These are phyloP conservation scores for Lanistes nyassanus DNA, from an alignment of 1,140 invertebrate genomes.

Conservation along the genomic window DNA sequence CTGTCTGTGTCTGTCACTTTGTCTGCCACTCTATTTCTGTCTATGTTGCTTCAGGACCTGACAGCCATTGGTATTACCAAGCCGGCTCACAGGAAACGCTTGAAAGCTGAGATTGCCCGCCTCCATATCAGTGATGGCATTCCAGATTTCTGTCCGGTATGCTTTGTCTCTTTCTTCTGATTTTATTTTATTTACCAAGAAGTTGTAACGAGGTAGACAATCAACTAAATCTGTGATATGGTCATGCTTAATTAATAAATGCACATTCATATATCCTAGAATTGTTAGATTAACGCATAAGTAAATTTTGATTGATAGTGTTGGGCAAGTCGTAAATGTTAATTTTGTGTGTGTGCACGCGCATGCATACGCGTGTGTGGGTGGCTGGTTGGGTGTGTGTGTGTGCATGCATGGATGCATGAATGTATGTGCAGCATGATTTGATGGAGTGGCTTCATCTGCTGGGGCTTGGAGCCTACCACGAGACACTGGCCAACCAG, in stretches of 20 bases:
- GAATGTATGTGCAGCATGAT: conserved; percentile 52
- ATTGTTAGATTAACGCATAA: too few relatives aligned
- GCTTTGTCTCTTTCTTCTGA: conserved; percentile 24
- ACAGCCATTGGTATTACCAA: conserved; percentile 92
- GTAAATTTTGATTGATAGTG: too few relatives aligned
- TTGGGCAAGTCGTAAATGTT: too few relatives aligned
- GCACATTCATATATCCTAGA: too few relatives aligned
- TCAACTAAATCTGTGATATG: too few relatives aligned
- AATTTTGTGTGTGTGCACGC: not conserved
- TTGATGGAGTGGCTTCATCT: conserved; percentile 93
- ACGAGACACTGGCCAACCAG: conserved; percentile 86
- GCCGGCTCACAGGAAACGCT: conserved; percentile 93
- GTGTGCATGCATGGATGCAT: too few relatives aligned
- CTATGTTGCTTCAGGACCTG: conserved; percentile 70
- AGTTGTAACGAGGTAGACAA: not conserved
- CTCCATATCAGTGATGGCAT: conserved; percentile 89
- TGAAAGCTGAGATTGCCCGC: conserved; percentile 96
- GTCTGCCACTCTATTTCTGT: conserved; percentile 10
- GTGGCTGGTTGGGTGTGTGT: not conserved
- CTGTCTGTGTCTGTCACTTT: not conserved
- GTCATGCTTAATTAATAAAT: too few relatives aligned
- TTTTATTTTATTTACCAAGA: not conserved
- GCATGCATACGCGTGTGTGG: too few relatives aligned
- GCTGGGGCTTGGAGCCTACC: conserved; percentile 91
- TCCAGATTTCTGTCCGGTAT: conserved; percentile 65